These are phyloP conservation scores for Anodontia alba DNA, from an alignment of 2,888 invertebrate genomes.

Conservation along the genomic window DNA sequence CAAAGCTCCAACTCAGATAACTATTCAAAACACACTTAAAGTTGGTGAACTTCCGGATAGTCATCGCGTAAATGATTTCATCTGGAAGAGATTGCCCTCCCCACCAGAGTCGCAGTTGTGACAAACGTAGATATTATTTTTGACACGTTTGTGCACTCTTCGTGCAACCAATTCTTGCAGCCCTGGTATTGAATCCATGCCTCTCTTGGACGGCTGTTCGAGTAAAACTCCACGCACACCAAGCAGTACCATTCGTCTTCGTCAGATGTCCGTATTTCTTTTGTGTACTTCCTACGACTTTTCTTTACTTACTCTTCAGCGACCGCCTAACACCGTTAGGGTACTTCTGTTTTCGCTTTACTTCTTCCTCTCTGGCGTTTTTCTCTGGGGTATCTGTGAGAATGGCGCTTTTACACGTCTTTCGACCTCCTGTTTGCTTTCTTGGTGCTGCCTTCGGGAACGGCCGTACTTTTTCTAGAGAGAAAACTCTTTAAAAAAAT, in stretches of 20 bases:
- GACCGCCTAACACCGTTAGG: not conserved
- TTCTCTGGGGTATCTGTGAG: slow-evolving; percentile 49
- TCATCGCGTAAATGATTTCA: not conserved
- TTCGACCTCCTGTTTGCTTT: slow-evolving; percentile 35
- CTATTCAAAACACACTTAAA: too few relatives aligned
- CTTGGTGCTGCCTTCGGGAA: slow-evolving; percentile 41
- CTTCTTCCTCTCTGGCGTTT: not conserved
- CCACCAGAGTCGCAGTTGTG: slow-evolving; percentile 5
- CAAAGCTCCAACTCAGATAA: not conserved
- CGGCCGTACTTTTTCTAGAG: slow-evolving; percentile 44
- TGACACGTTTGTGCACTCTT: not conserved
- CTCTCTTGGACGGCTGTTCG: not conserved
- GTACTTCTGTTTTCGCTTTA: not conserved
- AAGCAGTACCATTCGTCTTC: slow-evolving; percentile 10
- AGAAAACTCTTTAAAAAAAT: too few relatives aligned
- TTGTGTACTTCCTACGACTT: not conserved
- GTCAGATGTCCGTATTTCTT: not conserved
- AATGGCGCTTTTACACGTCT: slow-evolving; percentile 40
- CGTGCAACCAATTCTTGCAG: not conserved
- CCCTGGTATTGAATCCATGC: not conserved
- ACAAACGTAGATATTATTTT: not conserved
- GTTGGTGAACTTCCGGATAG: too few relatives aligned
- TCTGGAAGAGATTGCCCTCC: not conserved
- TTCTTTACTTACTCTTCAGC: not conserved
- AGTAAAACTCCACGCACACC: not conserved